Conservation (phyloP, 1,140 invertebrate genomes). For the Bombus affinis region DNA sequence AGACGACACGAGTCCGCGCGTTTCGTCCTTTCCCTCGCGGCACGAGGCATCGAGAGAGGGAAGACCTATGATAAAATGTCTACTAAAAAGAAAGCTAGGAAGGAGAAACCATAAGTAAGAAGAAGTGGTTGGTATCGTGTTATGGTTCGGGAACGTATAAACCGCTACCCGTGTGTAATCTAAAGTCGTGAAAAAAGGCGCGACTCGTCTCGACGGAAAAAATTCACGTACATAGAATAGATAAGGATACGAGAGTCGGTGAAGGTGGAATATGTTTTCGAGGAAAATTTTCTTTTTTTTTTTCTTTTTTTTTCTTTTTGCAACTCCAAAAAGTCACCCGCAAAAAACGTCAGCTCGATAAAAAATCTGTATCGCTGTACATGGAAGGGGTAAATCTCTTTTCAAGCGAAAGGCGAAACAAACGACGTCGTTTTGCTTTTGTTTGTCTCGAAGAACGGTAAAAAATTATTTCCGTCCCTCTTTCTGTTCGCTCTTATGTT, state of each 20-base stretch:
- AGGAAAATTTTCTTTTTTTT: slow-evolving; percentile 67
- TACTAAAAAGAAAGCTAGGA: slow-evolving; percentile 71
- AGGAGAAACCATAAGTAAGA: slow-evolving; percentile 68
- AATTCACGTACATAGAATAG: slow-evolving; percentile 57
- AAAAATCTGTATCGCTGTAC: slow-evolving; percentile 51
- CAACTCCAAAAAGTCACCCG: slow-evolving; percentile 71
- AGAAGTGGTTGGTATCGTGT: slow-evolving; percentile 32
- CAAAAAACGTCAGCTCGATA: slow-evolving; percentile 73
- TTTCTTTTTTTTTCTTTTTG: slow-evolving; percentile 48
- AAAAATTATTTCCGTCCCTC: slow-evolving; percentile 25
- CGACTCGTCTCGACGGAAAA: slow-evolving; percentile 52
- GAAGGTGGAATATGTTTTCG: slow-evolving; percentile 57
- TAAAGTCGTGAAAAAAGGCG: slow-evolving; percentile 16
- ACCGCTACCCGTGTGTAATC: slow-evolving; percentile 39
- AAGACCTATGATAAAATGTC: slow-evolving; percentile 77
- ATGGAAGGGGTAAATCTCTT: neutral
- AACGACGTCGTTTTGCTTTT: neutral
- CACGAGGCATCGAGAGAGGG: slow-evolving; percentile 74
- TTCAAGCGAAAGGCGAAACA: slow-evolving; percentile 1
- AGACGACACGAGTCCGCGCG: neutral
- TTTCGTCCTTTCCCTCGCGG: slow-evolving; percentile 63
- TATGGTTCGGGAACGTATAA: slow-evolving; percentile 47
- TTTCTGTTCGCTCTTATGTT: slow-evolving; percentile 33
- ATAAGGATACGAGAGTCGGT: slow-evolving; percentile 56
- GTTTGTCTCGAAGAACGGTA: neutral